Conservation (phyloP, 2,888 invertebrate species). For the Polydrusus tereticollis region DNA sequence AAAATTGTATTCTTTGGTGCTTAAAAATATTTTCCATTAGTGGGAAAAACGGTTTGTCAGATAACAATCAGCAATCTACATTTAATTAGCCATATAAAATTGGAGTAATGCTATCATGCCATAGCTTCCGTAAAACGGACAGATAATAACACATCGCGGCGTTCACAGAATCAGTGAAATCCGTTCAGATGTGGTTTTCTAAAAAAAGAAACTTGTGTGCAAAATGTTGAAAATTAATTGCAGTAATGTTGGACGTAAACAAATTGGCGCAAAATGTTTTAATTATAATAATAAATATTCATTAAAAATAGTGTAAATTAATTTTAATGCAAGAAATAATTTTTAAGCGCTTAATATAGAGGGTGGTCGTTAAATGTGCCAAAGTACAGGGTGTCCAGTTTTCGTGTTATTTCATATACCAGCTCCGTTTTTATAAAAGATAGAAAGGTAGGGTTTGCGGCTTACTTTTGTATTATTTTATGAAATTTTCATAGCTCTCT, state of each 20-base stretch:
- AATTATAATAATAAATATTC: not conserved
- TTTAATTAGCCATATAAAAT: slow-evolving; percentile 2
- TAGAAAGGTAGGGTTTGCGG: no score
- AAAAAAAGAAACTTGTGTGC: slow-evolving; percentile 14
- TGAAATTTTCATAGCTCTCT: no score
- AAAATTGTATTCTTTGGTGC: no score
- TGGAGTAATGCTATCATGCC: slow-evolving; percentile 5
- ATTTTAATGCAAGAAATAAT: not conserved
- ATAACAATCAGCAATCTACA: not conserved
- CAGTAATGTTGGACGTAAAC: no score
- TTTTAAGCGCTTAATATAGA: no score
- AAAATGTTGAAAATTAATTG: not conserved
- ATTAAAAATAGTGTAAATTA: not conserved
- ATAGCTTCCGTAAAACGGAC: not conserved
- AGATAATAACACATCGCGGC: slow-evolving; percentile 13
- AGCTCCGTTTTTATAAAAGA: no score
- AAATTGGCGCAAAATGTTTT: not conserved
- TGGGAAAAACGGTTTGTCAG: not conserved
- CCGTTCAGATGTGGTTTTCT: slow-evolving; percentile 7
- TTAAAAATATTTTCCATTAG: no score
- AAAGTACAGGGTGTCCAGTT: no score
- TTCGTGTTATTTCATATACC: no score
- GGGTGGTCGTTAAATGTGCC: no score
- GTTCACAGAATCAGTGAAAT: slow-evolving; percentile 27
- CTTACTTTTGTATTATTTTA: no score